Evolutionary conservation across 2,113 vertebrate species (phyloP), one percentile per base, ranked within the genome.

Genomic region (Uropsilus gracilis): DNA sequence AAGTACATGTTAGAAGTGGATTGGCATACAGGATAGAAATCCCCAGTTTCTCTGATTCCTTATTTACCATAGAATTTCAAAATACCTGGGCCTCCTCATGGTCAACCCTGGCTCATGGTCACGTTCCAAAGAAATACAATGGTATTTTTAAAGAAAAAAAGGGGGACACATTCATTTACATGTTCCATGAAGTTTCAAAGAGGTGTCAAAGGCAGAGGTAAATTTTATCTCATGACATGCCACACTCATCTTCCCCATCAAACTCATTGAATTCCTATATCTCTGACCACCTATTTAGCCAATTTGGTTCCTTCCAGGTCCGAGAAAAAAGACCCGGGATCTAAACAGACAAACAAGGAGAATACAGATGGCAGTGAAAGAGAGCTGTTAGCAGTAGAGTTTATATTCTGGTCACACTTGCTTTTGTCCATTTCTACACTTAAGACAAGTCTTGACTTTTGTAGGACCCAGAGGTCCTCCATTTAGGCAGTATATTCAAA

Each of bases 71-170:
- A 26, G 50, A 59, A 30, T 14, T 37, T 57, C 82, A 32, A 92
- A 39, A 61, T n/a, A 76, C 80, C 2, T 46, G 55, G n/a, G 7
- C 7, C 0, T 34, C 2, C 1, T 81, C 22, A 5, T 34, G 30
- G 8, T 11, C 28, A 37, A 3, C 80, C 32, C 48, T 68, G 13
- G 37, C 24, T 81, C 4, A 2, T 42, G 26, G 20, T 48, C 42
- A 77, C 39, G 86, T 73, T 85, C 22, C 63, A 83, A 95, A 84
- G 18, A 59, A 89, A 63, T 48, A 18, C 6, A 87, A 90, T 3
- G 44, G 20, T 37, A 14, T 61, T 68, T 53, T 34, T 80, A 86
- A 86, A 59, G 26, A 42, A 89, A 34, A 17, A 77, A 71, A 28
- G 37, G 66, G 68, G 63, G 28, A 55, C 72, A 59, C n/a, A 32